phyloP scores from a whole-genome alignment of 2,113 vertebrate genomes.

The Siniperca chuatsi region DNA sequence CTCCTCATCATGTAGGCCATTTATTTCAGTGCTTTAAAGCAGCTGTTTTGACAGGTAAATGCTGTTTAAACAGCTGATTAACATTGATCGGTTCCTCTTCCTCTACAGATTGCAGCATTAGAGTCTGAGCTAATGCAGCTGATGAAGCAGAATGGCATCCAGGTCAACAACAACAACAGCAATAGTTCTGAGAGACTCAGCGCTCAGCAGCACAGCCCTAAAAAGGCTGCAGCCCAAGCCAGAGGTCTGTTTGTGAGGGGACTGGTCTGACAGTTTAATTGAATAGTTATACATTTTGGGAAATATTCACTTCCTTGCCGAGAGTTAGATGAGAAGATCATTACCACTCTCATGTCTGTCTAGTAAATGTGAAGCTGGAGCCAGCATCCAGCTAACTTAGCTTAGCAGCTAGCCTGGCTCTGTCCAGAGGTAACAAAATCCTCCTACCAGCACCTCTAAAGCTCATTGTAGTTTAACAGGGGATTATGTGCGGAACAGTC shows the following conservation, averaged over 20 bases:
- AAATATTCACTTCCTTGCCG: not conserved
- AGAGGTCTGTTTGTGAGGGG: constrained; percentile 82
- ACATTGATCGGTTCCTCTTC: constrained; percentile 34
- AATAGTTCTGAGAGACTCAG: constrained; percentile 87
- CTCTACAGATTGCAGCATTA: constrained; percentile 89
- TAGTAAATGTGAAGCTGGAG: not conserved
- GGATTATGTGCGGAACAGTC: not conserved
- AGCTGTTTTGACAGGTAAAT: constrained; percentile 31
- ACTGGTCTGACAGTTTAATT: not conserved
- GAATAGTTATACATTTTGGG: not conserved
- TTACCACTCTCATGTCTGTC: not conserved
- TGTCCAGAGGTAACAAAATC: no score
- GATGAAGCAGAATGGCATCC: constrained; percentile 95
- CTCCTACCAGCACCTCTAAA: not conserved
- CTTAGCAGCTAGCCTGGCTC: not conserved
- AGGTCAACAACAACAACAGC: constrained; percentile 98
- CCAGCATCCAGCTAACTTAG: no score
- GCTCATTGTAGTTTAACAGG: not conserved
- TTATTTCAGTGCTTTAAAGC: constrained; percentile 22
- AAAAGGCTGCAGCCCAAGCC: constrained; percentile 78
- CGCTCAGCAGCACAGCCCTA: constrained; percentile 81
- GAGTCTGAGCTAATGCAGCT: constrained; percentile 94
- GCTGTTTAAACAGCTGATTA: constrained; percentile 13
- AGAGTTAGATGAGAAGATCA: not conserved
- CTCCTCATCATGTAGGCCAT: not conserved